A percentile compares a stretch with the other conserved stretches of the same genome.
These are phyloP conservation scores for Acleris literana DNA, from an alignment of 2,888 invertebrate genomes.

Conservation along the genomic window DNA sequence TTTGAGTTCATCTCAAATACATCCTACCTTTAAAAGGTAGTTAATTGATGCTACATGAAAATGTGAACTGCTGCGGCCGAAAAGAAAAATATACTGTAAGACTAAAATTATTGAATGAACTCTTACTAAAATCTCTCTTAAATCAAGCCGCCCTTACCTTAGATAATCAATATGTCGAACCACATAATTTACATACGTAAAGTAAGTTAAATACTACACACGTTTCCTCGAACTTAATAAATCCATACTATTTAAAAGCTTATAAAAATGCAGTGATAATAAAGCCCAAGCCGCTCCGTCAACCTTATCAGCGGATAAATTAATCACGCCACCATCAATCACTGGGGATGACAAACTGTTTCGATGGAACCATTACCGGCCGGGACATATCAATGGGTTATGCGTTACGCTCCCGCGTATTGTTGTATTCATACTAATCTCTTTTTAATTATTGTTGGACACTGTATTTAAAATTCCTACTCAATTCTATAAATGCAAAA, in stretches of 20 bases:
- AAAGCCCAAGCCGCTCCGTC: slow-evolving; percentile 55
- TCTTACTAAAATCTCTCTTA: too few relatives aligned
- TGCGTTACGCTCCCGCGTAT: background rate
- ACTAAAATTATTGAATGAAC: too few relatives aligned
- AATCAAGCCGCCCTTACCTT: too few relatives aligned
- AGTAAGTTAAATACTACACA: too few relatives aligned
- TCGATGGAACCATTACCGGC: slow-evolving; percentile 50
- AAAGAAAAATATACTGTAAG: too few relatives aligned
- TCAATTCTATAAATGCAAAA: background rate
- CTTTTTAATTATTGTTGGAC: background rate
- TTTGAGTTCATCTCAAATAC: too few relatives aligned
- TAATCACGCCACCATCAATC: slow-evolving; percentile 71
- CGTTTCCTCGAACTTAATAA: background rate
- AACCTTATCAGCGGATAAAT: slow-evolving; percentile 67
- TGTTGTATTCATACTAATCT: slow-evolving; percentile 12
- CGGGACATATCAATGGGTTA: slow-evolving; percentile 20
- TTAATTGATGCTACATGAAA: too few relatives aligned
- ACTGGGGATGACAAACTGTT: slow-evolving; percentile 55
- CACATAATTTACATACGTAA: too few relatives aligned
- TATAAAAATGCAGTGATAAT: slow-evolving; percentile 43
- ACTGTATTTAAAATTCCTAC: background rate
- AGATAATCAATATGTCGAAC: too few relatives aligned
- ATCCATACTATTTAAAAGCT: background rate
- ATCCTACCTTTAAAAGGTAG: too few relatives aligned
- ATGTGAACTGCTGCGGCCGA: too few relatives aligned